Evolutionary conservation across 2,797 vertebrate genomes (phyloP).

Genomic region (Myioborus miniatus): DNA sequence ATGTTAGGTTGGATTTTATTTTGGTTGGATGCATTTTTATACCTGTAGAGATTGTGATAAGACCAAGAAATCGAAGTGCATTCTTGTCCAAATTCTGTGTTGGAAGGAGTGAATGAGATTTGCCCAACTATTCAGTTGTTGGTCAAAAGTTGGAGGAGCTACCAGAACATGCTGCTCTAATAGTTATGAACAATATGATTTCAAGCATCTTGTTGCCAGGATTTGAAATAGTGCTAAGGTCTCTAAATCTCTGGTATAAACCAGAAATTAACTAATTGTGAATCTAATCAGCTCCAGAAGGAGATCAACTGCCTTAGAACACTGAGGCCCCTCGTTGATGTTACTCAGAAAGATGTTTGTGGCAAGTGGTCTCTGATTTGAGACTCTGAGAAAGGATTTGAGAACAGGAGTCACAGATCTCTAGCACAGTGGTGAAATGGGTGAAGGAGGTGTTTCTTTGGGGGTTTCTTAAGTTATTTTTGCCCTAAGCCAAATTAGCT

Average conservation of each 20-base stretch:
- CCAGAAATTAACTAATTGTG: background rate
- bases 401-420: background rate
- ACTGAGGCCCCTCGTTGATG: background rate
- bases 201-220: background rate
- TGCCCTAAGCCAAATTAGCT: background rate
- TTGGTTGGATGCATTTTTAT: background rate
- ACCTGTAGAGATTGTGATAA: background rate
- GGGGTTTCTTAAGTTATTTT: background rate
- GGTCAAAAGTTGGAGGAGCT: background rate
- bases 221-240: background rate
- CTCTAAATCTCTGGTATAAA: background rate
- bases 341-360: background rate
- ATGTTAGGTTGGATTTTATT: background rate
- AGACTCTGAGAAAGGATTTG: background rate
- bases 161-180: background rate
- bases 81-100: background rate
- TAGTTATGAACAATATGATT: background rate
- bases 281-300: background rate
- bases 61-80: background rate
- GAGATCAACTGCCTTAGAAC: background rate
- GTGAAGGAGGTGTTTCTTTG: background rate
- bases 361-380: background rate
- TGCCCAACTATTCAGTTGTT: background rate
- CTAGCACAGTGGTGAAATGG: background rate
- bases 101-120: background rate